Evolutionary conservation across 2,113 vertebrate genomes (phyloP), one percentile per base, ranked within the genome.

Genomic region (Microtus montanus): DNA sequence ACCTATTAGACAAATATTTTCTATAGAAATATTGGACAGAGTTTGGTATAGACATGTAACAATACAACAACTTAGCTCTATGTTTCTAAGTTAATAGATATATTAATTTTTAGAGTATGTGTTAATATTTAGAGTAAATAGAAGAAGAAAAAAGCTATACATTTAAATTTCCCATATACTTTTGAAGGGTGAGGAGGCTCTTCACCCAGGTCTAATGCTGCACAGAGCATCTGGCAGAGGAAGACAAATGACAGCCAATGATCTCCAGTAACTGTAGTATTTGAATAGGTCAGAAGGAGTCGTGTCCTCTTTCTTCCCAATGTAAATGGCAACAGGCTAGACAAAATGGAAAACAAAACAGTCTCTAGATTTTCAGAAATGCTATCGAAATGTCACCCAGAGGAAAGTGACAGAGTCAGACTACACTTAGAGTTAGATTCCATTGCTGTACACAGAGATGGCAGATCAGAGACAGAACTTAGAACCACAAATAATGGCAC

Each of bases 321-420:
- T 75, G 35, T 88, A 94, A 96, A 86, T 68, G 71, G 35, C 41
- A 89, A 54, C 78, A 89, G 66, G 74, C 19, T 79, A 75, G 24
- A 92, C 30, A 93, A 95, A 87, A 93, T 24, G 9, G 12, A 52
- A 17, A 61, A 71, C 8, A 74, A 91, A 84, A 33, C 52, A 52
- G 14, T 77, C 52, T 83, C 22, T 49, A 82, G 26, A 41, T 75
- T 96, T 95, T 95, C 74, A 75, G 63, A 92, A 92, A 79, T 87
- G 82, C 28, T 70, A 19, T 47, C 17, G 6, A 74, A 82, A 86
- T 91, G 85, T 58, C 35, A 47, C 9, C 15, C n/a, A 90, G 5
- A 83, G 75, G 64, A 73, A 22, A 44, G 35, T 90, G 75, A 33
- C 64, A 75, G n/a, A 79, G 71, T 33, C 73, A 20, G 20, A 35